Evolutionary conservation across 2,797 vertebrate genomes (phyloP).

Genomic region (Phylloscopus collybita): DNA sequence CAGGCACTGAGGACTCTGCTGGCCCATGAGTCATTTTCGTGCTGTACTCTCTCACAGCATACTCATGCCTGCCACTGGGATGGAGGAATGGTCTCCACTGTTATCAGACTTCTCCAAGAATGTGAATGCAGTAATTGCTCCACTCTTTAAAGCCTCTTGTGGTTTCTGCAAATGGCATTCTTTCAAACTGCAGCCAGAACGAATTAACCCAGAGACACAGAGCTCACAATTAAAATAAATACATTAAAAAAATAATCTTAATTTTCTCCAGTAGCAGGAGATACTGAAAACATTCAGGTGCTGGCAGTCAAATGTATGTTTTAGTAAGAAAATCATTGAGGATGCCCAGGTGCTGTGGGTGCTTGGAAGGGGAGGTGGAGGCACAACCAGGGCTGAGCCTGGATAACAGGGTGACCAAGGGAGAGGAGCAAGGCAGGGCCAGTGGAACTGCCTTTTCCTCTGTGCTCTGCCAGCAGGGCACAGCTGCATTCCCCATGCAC

Average conservation of each 20-base stretch:
- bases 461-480: not conserved
- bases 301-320: rapidly evolving
- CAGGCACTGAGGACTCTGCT: not conserved
- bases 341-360: not conserved
- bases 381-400: not conserved
- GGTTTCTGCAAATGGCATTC: constrained; percentile 68
- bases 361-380: not conserved
- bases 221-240: constrained; percentile 24
- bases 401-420: not conserved
- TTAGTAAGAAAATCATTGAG: not conserved
- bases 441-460: not conserved
- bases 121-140: constrained; percentile 60
- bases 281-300: not conserved
- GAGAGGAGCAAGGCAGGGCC: not conserved
- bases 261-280: constrained; percentile 10
- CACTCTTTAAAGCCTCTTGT: constrained; percentile 66
- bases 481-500: not conserved
- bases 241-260: not conserved
- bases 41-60: constrained; percentile 27
- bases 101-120: constrained; percentile 74
- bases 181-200: constrained; percentile 45
- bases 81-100: constrained; percentile 36
- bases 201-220: constrained; percentile 33
- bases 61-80: constrained; percentile 19
- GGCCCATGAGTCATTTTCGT: constrained; percentile 54